Evolutionary conservation across 2,888 invertebrate genomes (phyloP).

Genomic region (Mythimna albipuncta): DNA sequence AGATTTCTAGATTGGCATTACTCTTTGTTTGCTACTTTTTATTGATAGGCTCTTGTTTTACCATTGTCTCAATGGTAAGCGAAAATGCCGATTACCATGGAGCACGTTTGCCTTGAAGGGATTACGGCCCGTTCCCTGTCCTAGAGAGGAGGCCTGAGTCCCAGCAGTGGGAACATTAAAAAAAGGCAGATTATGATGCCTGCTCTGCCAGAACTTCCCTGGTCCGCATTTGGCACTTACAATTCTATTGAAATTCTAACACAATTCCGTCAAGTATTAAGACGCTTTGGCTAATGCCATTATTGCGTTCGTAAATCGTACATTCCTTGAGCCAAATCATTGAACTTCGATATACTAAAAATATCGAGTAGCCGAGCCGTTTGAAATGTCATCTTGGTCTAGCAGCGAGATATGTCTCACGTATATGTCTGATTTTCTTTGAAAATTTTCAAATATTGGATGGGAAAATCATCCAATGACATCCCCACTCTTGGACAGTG

Average conservation of each 20-base stretch:
- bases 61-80: too few relatives aligned
- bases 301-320: constrained; percentile 22
- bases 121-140: too few relatives aligned
- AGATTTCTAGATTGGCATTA: too few relatives aligned
- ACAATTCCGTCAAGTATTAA: neutral
- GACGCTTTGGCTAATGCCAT: constrained; percentile 19
- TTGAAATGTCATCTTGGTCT: constrained; percentile 15
- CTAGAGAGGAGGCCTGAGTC: too few relatives aligned
- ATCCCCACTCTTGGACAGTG: too few relatives aligned
- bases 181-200: too few relatives aligned
- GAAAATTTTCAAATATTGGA: neutral
- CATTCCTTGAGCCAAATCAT: constrained; percentile 50
- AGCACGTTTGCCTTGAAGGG: too few relatives aligned
- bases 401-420: neutral
- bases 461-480: too few relatives aligned
- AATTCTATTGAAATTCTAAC: constrained; percentile 1
- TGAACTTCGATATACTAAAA: constrained; percentile 55
- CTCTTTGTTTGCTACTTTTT: too few relatives aligned
- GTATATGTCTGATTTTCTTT: neutral
- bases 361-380: constrained; percentile 15
- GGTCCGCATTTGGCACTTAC: neutral
- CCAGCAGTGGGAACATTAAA: too few relatives aligned
- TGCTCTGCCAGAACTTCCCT: neutral
- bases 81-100: too few relatives aligned
- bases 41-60: too few relatives aligned